Evolutionary conservation across 2,797 vertebrate genomes (phyloP).

Genomic region (Lacerta agilis): DNA sequence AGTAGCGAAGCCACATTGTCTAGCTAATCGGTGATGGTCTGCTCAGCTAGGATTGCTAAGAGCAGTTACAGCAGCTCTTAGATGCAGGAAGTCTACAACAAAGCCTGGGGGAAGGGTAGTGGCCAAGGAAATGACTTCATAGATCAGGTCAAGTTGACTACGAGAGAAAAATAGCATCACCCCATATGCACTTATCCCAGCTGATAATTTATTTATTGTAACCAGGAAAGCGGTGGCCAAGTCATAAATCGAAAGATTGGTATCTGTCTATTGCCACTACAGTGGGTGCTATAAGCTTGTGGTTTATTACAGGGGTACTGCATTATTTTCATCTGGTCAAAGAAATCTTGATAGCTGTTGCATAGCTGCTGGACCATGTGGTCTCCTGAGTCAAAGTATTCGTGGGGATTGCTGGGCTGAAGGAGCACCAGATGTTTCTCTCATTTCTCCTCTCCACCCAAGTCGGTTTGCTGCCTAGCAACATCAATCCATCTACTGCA

Average conservation of each 20-base stretch:
- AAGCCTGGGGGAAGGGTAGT: too few relatives aligned
- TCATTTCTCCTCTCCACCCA: background rate
- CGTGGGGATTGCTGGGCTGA: background rate
- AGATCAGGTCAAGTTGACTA: too few relatives aligned
- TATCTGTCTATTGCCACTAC: too few relatives aligned
- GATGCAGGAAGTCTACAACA: background rate
- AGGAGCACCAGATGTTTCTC: background rate
- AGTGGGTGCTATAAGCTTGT: background rate
- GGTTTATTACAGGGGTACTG: background rate
- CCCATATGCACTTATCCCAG: too few relatives aligned
- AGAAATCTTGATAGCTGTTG: background rate
- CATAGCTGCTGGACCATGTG: background rate
- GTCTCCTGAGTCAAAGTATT: background rate
- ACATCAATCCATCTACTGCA: background rate
- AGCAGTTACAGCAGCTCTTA: background rate
- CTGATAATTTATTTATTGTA: too few relatives aligned
- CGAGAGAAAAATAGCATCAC: too few relatives aligned
- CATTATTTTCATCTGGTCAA: background rate
- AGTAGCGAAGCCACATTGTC: background rate
- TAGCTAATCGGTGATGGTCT: background rate
- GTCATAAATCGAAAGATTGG: too few relatives aligned
- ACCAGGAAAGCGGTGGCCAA: too few relatives aligned
- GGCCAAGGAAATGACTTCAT: too few relatives aligned
- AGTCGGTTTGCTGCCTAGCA: background rate
- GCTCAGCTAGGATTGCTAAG: background rate